Evolutionary conservation across 1,140 invertebrate genomes (phyloP).

Genomic region (Drosophila navojoa): DNA sequence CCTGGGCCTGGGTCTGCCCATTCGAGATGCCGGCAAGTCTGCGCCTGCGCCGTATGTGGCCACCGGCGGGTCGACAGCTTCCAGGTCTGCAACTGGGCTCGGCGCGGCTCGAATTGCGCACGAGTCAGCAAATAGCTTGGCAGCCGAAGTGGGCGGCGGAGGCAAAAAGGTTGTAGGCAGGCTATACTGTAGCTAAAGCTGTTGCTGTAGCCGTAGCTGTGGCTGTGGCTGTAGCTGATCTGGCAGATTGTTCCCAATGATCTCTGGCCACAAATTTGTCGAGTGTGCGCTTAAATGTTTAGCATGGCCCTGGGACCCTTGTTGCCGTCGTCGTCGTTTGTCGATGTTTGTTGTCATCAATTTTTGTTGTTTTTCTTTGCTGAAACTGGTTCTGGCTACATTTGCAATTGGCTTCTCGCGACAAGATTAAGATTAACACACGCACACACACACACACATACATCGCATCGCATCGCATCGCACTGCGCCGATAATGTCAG

Average conservation of each 20-base stretch:
- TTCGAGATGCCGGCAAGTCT: slow-evolving; percentile 42
- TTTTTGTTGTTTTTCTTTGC: slow-evolving; percentile 29
- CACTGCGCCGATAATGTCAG: slow-evolving; percentile 59
- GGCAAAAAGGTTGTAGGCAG: slow-evolving; percentile 1
- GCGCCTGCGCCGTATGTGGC: slow-evolving; percentile 60
- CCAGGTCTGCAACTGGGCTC: slow-evolving; percentile 31
- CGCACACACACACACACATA: slow-evolving; percentile 15
- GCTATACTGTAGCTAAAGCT: neutral
- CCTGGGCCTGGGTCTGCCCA: neutral
- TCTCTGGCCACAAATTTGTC: slow-evolving; percentile 74
- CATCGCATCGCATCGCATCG: neutral
- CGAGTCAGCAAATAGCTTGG: slow-evolving; percentile 70
- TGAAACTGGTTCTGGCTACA: slow-evolving; percentile 23
- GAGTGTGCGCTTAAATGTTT: slow-evolving; percentile 81
- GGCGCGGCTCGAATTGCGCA: slow-evolving; percentile 37
- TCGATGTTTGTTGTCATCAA: slow-evolving; percentile 60
- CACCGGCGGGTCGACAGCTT: slow-evolving; percentile 15
- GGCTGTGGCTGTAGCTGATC: slow-evolving; percentile 11
- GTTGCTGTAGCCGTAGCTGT: neutral
- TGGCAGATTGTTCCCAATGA: slow-evolving; percentile 50
- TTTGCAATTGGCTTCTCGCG: slow-evolving; percentile 52
- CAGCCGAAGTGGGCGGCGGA: neutral
- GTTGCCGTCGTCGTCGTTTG: slow-evolving; percentile 4
- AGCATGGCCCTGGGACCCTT: slow-evolving; percentile 47
- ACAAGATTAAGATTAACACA: slow-evolving; percentile 63